Evolutionary conservation across 2,113 vertebrate species (phyloP), one percentile per base, ranked within the genome.

Genomic region (Alosa alosa): DNA sequence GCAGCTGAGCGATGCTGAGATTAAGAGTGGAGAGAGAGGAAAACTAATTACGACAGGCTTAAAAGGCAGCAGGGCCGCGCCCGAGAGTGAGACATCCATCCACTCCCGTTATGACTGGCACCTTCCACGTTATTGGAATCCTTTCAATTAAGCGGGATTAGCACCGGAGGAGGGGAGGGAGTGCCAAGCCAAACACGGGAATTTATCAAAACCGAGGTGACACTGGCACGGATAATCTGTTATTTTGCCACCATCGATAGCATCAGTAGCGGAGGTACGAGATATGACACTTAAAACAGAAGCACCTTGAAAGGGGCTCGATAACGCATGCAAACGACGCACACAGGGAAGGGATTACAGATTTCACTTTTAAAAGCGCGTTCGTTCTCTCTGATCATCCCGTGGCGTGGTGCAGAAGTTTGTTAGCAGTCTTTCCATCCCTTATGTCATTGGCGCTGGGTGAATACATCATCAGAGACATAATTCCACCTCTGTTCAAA

Each of bases 21-120:
- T 92, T 90, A 89, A 91, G 82, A 89, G 90, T 91, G 86, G 87
- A 87, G 90, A 90, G 81, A 89, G 88, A 86, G 82, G 89, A 90
- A 93, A 94, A 93, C 91, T 94, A 94, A 94, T 95, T 95, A 94
- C 85, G 82, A 87, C 39, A 86, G 88, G 90, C 91, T 94, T 92
- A 89, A 90, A 92, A 86, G 88, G 92, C 92, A 93, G 78, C 88
- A 83, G n/a, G 85, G 90, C 82, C 90, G 89, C 88, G 89, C 85
- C n/a, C 10, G n/a, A 4, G 64, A 89, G 88, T 90, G 88, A 91
- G 90, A 86, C 84, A 50, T 87, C 92, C 88, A 85, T 81, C 83
- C 86, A 82, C 82, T 78, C 64, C 47, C 52, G 52, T 55, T 78
- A 82, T 88, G 86, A 84, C 82, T 84, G 46, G 64, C 83, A 84